These are phyloP conservation scores for Empis livida DNA, from an alignment of 2,888 invertebrate genomes.

Conservation along the genomic window DNA sequence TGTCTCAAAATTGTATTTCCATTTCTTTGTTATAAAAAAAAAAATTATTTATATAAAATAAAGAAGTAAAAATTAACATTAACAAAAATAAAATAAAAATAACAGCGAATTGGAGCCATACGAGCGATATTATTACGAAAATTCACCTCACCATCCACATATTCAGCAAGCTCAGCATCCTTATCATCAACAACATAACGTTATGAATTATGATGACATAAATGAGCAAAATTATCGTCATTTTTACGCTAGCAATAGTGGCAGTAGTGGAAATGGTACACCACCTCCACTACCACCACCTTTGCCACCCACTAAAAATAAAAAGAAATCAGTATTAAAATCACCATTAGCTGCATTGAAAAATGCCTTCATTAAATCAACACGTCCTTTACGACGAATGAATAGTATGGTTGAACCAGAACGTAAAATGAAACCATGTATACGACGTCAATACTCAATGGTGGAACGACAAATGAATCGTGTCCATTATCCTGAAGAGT, in stretches of 20 bases:
- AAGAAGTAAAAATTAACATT: too few species aligned
- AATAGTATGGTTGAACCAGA: slow-evolving; percentile 35
- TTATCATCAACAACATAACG: slow-evolving; percentile 5
- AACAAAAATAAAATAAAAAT: slow-evolving; percentile 2
- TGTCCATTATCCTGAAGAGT: slow-evolving; percentile 31
- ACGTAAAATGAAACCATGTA: slow-evolving; percentile 22
- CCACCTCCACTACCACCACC: slow-evolving; percentile 20
- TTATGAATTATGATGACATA: slow-evolving; percentile 4
- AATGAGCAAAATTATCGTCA: slow-evolving; percentile 10
- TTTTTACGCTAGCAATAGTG: slow-evolving; percentile 7
- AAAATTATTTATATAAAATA: background rate
- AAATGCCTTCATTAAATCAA: slow-evolving; percentile 32
- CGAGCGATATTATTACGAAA: slow-evolving; percentile 29
- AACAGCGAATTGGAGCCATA: slow-evolving; percentile 36
- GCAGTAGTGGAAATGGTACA: background rate
- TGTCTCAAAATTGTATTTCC: background rate
- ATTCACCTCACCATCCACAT: slow-evolving; percentile 16
- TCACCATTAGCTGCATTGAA: slow-evolving; percentile 32
- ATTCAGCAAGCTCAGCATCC: slow-evolving; percentile 9
- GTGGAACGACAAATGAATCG: slow-evolving; percentile 30
- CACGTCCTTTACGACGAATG: slow-evolving; percentile 32
- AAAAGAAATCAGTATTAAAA: slow-evolving; percentile 34
- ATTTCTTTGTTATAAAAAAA: background rate
- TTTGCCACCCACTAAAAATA: slow-evolving; percentile 26
- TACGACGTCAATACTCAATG: slow-evolving; percentile 34